A percentile compares a stretch with the other conserved stretches of the same genome.
Evolutionary conservation across 2,888 invertebrate species (phyloP).

Genomic region (Drosophila kokeensis): DNA sequence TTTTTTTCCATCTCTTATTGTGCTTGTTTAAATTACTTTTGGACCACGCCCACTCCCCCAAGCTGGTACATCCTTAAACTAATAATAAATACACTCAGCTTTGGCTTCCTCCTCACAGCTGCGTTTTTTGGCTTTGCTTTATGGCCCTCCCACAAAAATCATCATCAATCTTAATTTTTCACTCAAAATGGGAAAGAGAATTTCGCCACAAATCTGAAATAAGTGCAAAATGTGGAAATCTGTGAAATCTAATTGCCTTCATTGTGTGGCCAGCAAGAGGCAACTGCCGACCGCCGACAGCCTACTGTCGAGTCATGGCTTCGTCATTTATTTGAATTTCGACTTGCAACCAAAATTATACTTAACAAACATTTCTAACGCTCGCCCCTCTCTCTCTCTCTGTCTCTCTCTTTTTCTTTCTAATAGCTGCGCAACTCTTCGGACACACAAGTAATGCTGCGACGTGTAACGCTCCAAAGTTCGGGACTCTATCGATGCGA

Average conservation of each 20-base stretch:
- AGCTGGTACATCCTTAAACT: slow-evolving; percentile 43
- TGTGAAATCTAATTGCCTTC: slow-evolving; percentile 71
- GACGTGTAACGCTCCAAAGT: slow-evolving; percentile 89
- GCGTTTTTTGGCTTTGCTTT: neutral
- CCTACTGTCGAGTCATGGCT: slow-evolving; percentile 61
- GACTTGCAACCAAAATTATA: slow-evolving; percentile 43
- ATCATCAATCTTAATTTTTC: slow-evolving; percentile 81
- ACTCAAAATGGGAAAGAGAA: slow-evolving; percentile 36
- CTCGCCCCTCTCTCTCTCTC: neutral
- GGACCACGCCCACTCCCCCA: slow-evolving; percentile 24
- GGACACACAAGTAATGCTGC: slow-evolving; percentile 88
- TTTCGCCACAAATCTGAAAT: slow-evolving; percentile 44
- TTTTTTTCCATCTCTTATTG: slow-evolving; percentile 35
- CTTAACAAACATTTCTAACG: slow-evolving; percentile 24
- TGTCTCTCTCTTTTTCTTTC: slow-evolving; percentile 4
- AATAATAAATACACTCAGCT: slow-evolving; percentile 62
- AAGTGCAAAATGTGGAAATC: slow-evolving; percentile 56
- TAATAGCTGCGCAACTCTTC: slow-evolving; percentile 88
- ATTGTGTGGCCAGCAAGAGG: slow-evolving; percentile 13
- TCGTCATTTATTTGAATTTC: slow-evolving; percentile 67
- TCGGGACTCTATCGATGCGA: slow-evolving; percentile 91
- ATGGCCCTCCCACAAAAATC: slow-evolving; percentile 30
- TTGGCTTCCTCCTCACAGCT: slow-evolving; percentile 1
- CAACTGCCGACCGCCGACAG: neutral
- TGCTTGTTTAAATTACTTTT: slow-evolving; percentile 69